Evolutionary conservation across 2,797 vertebrate species (phyloP).

Genomic region (Enteromius argenteus): DNA sequence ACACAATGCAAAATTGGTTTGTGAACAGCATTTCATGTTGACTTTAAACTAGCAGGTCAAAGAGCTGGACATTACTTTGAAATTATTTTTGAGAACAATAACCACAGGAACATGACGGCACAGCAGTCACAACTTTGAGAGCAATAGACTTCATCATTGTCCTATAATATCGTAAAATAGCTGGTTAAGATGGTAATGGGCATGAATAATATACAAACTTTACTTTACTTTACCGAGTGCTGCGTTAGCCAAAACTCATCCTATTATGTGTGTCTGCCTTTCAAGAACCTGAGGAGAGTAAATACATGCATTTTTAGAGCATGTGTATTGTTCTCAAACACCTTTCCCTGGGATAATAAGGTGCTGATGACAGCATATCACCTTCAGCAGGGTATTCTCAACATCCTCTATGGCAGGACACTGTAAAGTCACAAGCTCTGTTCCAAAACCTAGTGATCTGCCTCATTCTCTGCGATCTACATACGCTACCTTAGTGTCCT

Average conservation of each 20-base stretch:
- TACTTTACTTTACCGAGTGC: neutral
- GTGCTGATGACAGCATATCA: conserved; percentile 6
- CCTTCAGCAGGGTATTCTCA: neutral
- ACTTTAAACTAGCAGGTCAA: conserved; percentile 31
- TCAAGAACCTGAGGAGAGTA: conserved; percentile 36
- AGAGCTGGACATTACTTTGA: neutral
- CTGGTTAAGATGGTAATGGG: neutral
- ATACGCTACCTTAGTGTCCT: neutral
- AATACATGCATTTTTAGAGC: conserved; percentile 3
- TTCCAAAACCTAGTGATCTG: neutral
- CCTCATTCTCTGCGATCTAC: neutral
- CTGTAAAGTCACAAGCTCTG: neutral
- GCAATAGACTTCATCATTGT: conserved; percentile 17
- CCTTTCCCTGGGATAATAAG: neutral
- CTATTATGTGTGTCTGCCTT: neutral
- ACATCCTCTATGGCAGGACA: neutral
- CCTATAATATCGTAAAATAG: conserved; percentile 21
- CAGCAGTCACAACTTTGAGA: conserved; percentile 29
- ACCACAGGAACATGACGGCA: conserved; percentile 33
- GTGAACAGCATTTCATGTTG: conserved; percentile 8
- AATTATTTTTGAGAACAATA: conserved; percentile 23
- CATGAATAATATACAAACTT: conserved; percentile 20
- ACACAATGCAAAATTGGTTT: neutral
- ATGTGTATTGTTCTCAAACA: conserved; percentile 2
- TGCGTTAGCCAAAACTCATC: neutral